Evolutionary conservation across 1,140 invertebrate genomes (phyloP).

Genomic region (Plodia interpunctella): DNA sequence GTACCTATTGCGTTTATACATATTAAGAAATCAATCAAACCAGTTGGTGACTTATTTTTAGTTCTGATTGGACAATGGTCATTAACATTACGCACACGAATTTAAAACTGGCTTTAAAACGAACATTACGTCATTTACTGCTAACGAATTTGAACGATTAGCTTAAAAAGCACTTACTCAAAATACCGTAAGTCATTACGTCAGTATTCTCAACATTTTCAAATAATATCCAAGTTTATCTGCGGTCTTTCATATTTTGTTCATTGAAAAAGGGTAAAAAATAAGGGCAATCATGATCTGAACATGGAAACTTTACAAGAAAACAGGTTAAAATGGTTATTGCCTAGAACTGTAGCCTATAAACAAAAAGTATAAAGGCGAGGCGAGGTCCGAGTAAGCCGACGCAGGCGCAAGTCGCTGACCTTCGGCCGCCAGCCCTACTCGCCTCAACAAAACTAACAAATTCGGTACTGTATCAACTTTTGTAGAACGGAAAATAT

Average conservation of each 20-base stretch:
- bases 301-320: too few species aligned
- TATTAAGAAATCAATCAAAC: slow-evolving; percentile 4
- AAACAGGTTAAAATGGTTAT: background rate
- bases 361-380: background rate
- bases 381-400: slow-evolving; percentile 9
- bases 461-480: background rate
- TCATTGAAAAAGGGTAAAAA: too few species aligned
- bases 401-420: slow-evolving; percentile 49
- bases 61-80: background rate
- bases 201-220: too few species aligned
- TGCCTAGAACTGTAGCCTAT: background rate
- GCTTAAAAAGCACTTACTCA: background rate
- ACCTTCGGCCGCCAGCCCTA: slow-evolving; percentile 51
- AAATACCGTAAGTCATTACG: background rate
- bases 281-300: too few species aligned
- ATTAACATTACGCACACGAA: background rate
- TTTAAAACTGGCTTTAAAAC: background rate
- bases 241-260: too few species aligned
- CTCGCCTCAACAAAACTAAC: slow-evolving; percentile 7
- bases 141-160: background rate
- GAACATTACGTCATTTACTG: background rate
- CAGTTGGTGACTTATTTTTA: background rate
- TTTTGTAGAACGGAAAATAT: background rate
- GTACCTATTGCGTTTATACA: background rate
- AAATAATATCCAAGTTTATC: too few species aligned